phyloP scores from a whole-genome alignment of 2,113 vertebrate genomes.

The Sinocyclocheilus maitianheensis region DNA sequence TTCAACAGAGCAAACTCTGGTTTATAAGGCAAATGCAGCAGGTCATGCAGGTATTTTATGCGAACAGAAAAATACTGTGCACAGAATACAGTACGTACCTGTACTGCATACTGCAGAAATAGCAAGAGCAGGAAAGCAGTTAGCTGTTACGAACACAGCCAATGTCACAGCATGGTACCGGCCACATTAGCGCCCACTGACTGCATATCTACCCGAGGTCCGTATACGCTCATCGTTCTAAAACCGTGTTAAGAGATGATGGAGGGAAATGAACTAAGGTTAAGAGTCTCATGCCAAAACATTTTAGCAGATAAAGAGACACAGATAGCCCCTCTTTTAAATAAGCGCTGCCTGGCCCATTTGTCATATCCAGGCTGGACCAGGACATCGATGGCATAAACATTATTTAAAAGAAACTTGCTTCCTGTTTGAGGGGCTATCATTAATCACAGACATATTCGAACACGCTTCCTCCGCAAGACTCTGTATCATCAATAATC shows the following conservation, averaged over 20 bases:
- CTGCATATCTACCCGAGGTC: slow-evolving; percentile 1
- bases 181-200: not conserved
- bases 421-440: slow-evolving; percentile 30
- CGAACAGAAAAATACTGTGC: no score
- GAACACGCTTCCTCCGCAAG: slow-evolving; percentile 27
- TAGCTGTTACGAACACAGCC: not conserved
- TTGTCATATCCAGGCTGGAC: slow-evolving; percentile 10
- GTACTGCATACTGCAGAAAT: not conserved
- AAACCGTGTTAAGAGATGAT: slow-evolving; percentile 9
- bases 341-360: slow-evolving; percentile 25
- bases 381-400: slow-evolving; percentile 40
- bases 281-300: slow-evolving; percentile 26
- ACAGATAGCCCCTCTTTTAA: slow-evolving; percentile 40
- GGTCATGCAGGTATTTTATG: not conserved
- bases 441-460: slow-evolving; percentile 55
- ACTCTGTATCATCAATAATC: slow-evolving; percentile 49
- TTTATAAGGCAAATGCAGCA: not conserved
- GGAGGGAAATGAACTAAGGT: slow-evolving; percentile 21
- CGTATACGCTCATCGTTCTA: not conserved
- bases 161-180: not conserved
- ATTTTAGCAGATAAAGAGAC: slow-evolving; percentile 47
- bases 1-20: no score
- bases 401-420: slow-evolving; percentile 49
- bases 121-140: not conserved
- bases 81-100: no score